Conservation (phyloP, 2,113 vertebrate species). For the Thomomys bottae region DNA sequence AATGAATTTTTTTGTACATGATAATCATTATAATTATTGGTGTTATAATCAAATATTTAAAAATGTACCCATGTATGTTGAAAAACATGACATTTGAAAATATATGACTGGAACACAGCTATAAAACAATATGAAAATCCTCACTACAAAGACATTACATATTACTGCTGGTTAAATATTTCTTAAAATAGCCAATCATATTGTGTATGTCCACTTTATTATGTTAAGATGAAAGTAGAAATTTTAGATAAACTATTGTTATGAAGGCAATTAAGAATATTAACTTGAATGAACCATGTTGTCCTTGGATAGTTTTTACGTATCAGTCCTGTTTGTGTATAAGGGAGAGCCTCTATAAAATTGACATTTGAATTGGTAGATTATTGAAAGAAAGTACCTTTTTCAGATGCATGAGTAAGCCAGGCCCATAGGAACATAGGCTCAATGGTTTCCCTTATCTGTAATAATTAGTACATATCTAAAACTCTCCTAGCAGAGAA, state of each 20-base stretch:
- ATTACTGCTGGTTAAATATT: not conserved
- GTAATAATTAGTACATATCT: too few species aligned
- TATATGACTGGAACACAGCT: not conserved
- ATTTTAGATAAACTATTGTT: not conserved
- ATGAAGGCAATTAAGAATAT: not conserved
- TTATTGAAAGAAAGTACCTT: not conserved
- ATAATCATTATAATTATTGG: not conserved
- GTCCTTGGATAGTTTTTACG: not conserved
- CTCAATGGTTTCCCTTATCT: too few species aligned
- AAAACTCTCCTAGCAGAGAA: too few species aligned
- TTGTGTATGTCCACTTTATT: not conserved
- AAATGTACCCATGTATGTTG: not conserved
- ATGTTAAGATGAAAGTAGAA: not conserved
- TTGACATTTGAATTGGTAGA: not conserved
- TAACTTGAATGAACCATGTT: too few species aligned
- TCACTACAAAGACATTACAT: not conserved
- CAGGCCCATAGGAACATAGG: too few species aligned
- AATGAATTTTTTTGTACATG: too few species aligned
- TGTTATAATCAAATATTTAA: not conserved
- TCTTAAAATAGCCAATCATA: too few species aligned
- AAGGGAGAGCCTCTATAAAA: not conserved
- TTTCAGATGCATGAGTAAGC: not conserved
- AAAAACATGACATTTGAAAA: not conserved
- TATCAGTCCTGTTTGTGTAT: too few species aligned
- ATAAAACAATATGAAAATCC: not conserved